A percentile compares a stretch with the other conserved stretches of the same genome.
Evolutionary conservation across 2,113 vertebrate species (phyloP).

Genomic region (Actinemys pallida): DNA sequence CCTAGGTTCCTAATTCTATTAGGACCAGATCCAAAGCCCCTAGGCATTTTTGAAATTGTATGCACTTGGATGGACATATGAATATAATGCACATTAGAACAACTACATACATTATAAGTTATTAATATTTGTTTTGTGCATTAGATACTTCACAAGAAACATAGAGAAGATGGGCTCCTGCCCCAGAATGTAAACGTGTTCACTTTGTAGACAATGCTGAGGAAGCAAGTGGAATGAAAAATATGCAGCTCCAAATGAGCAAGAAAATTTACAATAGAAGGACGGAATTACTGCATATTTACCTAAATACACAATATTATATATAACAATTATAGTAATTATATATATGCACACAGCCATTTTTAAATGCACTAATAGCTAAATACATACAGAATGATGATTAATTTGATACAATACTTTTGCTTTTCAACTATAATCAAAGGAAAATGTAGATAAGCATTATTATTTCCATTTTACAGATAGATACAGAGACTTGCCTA

Average conservation of each 20-base stretch:
- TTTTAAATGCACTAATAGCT: background rate
- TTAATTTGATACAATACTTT: background rate
- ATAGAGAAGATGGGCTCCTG: background rate
- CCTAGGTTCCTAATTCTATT: background rate
- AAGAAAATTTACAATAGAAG: background rate
- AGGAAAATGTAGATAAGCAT: background rate
- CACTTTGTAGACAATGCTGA: background rate
- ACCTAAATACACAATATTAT: background rate
- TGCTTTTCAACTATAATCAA: background rate
- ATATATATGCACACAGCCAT: background rate
- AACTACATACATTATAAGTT: background rate
- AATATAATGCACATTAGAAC: background rate
- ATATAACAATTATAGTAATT: background rate
- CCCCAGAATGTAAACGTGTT: background rate
- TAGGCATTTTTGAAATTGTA: background rate
- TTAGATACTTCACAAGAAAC: background rate
- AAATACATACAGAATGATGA: background rate
- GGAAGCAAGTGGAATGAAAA: constrained; percentile 6
- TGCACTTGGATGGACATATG: background rate
- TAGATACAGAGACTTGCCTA: background rate
- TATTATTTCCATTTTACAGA: background rate
- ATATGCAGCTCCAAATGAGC: background rate
- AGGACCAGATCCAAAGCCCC: background rate
- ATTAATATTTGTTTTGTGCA: background rate
- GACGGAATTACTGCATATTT: background rate